Base-by-base conservation (phyloP, 2,888 invertebrate genomes). In the Leuctra nigra region DNA sequence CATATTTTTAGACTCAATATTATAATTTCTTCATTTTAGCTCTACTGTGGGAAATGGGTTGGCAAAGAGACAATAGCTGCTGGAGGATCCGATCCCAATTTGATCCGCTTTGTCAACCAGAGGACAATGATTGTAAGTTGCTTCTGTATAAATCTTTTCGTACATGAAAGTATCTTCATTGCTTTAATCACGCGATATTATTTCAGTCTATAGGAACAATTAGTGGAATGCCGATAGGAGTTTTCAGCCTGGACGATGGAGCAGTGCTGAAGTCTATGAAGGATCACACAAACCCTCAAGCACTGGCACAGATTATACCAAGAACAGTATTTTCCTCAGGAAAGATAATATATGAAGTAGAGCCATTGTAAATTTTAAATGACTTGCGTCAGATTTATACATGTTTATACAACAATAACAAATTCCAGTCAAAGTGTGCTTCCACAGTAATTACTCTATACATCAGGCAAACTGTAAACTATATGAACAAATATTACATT, bases 11-110 rank as follows among this genome's bases (percentile, higher is more conserved):
- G 13, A 18, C 14, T 9, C 29, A 54, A 22, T 14, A 41, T 1
- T 39, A 38, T 41, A 29, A 11, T 11, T 29, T 11, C 11, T 11
- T 7, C 29, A 20, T 77, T 76, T 24, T 74, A 82, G 73, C 71
- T 83, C 16, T 83, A 82, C 66, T 80, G 81, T 64, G 84, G 84
- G 22, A 79, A 75, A 68, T 77, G 78, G 63, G 74, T 81, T 36
- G 72, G 73, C 24, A 78, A 78, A 54, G 77, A 78, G 62, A 76
- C 77, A 52, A 68, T 82, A 39, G 75, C 80, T 7, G 78, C 80
- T 65, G 83, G 82, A 24, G 84, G 85, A 52, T 75, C 79, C 1
- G 80, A 82, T 54, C 70, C 75, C 1, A 79, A 83, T 67, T 69
- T 82, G 33, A 66, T 85, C 53, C 71, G 82, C 59, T 70, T 84